Evolutionary conservation across 2,113 vertebrate genomes (phyloP).

Genomic region (Chaetodon auriga): DNA sequence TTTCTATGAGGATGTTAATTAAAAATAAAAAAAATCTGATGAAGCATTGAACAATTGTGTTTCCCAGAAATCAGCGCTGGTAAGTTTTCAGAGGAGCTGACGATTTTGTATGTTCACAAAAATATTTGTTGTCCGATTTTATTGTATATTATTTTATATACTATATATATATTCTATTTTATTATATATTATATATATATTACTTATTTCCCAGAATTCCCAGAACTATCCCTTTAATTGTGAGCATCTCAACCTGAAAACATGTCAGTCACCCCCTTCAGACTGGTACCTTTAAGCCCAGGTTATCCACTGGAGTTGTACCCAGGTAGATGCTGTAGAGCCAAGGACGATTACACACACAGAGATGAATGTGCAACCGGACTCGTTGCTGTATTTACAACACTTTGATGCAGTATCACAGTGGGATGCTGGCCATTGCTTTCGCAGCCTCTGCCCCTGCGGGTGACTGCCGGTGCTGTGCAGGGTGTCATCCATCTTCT

Average conservation of each 20-base stretch:
- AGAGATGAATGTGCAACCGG: conserved; percentile 52
- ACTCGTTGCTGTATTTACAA: conserved; percentile 47
- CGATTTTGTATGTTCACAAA: not conserved
- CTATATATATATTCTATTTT: too few relatives aligned
- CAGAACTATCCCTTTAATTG: conserved; percentile 14
- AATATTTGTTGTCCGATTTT: not conserved
- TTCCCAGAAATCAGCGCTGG: not conserved
- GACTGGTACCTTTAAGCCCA: conserved; percentile 10
- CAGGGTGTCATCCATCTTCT: conserved; percentile 61
- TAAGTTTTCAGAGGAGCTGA: not conserved
- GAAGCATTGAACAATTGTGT: not conserved
- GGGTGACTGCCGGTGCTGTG: conserved; percentile 43
- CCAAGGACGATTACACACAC: not conserved
- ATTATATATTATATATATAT: too few relatives aligned
- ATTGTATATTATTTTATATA: too few relatives aligned
- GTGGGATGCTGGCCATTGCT: conserved; percentile 45
- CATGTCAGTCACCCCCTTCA: not conserved
- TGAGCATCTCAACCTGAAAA: conserved; percentile 6
- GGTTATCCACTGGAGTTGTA: conserved; percentile 40
- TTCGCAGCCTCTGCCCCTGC: conserved; percentile 47
- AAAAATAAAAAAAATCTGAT: too few relatives aligned
- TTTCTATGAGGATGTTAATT: too few relatives aligned
- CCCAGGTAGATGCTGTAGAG: conserved; percentile 7
- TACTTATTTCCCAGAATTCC: not conserved
- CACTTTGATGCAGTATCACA: conserved; percentile 64